Percentiles rank a stretch among this genome's conserved stretches.
These are phyloP conservation scores for Linnaemya vulpina DNA, from an alignment of 2,888 invertebrate genomes.

Conservation along the genomic window DNA sequence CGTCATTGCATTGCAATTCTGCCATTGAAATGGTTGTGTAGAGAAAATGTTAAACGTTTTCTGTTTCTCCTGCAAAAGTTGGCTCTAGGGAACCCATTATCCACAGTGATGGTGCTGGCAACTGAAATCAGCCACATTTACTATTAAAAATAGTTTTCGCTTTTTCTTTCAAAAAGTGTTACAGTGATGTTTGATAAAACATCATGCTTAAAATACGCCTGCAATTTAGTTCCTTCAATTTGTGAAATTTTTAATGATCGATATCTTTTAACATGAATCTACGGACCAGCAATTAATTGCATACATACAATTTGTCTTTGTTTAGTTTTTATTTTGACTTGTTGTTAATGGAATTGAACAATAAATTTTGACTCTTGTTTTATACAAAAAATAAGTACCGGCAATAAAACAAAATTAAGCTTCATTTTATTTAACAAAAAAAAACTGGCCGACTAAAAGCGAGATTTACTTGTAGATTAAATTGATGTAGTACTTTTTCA, in stretches of 20 bases:
- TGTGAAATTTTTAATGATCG: constrained; percentile 30
- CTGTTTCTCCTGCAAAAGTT: too few relatives aligned
- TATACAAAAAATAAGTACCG: not conserved
- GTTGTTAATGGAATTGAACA: constrained; percentile 44
- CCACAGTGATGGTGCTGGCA: too few relatives aligned
- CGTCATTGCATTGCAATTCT: too few relatives aligned
- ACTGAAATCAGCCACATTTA: too few relatives aligned
- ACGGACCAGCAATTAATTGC: constrained; percentile 26
- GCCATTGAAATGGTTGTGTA: too few relatives aligned
- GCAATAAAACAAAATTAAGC: constrained; percentile 23
- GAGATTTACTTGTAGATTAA: constrained; percentile 4
- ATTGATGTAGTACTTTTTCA: not conserved
- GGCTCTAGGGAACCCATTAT: too few relatives aligned
- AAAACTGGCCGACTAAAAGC: not conserved
- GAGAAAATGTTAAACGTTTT: too few relatives aligned
- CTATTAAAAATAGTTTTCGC: too few relatives aligned
- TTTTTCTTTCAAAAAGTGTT: not conserved
- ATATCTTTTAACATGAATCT: constrained; percentile 53
- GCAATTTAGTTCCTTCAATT: not conserved
- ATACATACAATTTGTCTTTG: constrained; percentile 26
- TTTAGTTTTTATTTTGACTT: constrained; percentile 40
- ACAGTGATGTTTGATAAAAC: not conserved
- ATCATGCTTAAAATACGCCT: not conserved
- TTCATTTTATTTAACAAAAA: not conserved
- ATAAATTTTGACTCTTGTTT: constrained; percentile 5